These are phyloP conservation scores for Euplagia quadripunctaria DNA, from an alignment of 2,888 invertebrate species.

Conservation along the genomic window DNA sequence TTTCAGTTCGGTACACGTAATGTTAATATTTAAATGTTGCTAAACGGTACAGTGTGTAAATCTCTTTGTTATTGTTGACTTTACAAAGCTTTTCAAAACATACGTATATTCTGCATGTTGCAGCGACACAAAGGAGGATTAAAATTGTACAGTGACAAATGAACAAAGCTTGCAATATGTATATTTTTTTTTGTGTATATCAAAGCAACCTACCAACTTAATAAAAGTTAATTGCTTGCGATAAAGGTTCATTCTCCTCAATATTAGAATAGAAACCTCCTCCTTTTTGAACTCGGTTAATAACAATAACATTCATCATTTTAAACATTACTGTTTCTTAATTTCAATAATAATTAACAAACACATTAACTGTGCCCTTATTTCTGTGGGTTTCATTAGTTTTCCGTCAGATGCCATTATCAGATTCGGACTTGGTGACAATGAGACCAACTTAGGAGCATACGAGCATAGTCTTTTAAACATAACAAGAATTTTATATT, in stretches of 20 bases:
- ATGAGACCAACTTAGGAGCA: no score
- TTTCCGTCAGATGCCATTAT: no score
- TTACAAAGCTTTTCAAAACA: slow-evolving; percentile 10
- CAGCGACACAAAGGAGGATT: slow-evolving; percentile 3
- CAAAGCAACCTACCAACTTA: no score
- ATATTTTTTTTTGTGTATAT: neutral
- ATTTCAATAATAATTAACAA: no score
- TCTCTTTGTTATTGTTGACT: slow-evolving; percentile 12
- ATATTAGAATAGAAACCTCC: neutral
- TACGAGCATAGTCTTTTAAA: no score
- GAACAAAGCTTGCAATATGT: neutral
- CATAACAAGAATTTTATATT: no score
- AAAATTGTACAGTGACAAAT: slow-evolving; percentile 13
- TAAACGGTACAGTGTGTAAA: slow-evolving; percentile 6
- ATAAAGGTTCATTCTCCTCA: neutral
- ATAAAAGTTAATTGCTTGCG: neutral
- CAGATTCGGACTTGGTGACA: no score
- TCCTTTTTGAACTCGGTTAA: no score
- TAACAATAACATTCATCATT: no score
- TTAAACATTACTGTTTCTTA: no score
- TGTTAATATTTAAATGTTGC: slow-evolving; percentile 20
- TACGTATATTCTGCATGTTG: neutral
- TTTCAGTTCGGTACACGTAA: neutral
- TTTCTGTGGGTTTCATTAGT: no score
- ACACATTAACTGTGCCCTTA: no score